phyloP scores from a whole-genome alignment of 2,888 invertebrate species.

The Drosophila diplacantha region DNA sequence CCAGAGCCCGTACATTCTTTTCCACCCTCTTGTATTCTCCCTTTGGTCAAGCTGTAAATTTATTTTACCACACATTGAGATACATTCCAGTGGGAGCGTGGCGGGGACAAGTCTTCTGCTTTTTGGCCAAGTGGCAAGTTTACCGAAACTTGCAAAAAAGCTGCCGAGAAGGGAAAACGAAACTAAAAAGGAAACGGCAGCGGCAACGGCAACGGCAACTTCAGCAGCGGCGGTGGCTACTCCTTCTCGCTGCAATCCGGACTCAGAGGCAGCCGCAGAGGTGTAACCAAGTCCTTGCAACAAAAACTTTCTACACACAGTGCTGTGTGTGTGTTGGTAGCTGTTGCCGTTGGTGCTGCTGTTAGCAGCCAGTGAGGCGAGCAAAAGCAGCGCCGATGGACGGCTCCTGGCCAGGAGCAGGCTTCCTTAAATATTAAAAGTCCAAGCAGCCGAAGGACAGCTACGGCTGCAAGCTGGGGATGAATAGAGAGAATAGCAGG shows the following conservation, averaged over 20 bases:
- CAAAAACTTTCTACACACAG: conserved; percentile 45
- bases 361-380: conserved; percentile 38
- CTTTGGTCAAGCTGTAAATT: conserved; percentile 47
- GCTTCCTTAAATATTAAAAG: conserved; percentile 63
- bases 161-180: conserved; percentile 8
- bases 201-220: conserved; percentile 1
- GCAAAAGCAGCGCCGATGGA: conserved; percentile 28
- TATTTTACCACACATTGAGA: conserved; percentile 54
- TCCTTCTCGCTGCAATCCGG: conserved; percentile 39
- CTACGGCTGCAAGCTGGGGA: conserved; percentile 18
- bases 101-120: conserved; percentile 41
- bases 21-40: neutral
- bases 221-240: conserved; percentile 29
- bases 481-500: neutral
- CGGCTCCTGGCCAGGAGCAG: conserved; percentile 24
- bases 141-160: conserved; percentile 40
- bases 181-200: conserved; percentile 29
- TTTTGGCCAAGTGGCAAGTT: conserved; percentile 49
- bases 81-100: conserved; percentile 36
- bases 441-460: conserved; percentile 41
- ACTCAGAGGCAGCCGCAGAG: conserved; percentile 43
- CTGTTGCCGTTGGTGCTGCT: conserved; percentile 14
- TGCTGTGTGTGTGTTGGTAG: conserved; percentile 38
- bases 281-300: conserved; percentile 46
- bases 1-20: neutral